These are phyloP conservation scores for Chymomyza caudatula DNA, from an alignment of 2,888 invertebrate species.

Conservation along the genomic window DNA sequence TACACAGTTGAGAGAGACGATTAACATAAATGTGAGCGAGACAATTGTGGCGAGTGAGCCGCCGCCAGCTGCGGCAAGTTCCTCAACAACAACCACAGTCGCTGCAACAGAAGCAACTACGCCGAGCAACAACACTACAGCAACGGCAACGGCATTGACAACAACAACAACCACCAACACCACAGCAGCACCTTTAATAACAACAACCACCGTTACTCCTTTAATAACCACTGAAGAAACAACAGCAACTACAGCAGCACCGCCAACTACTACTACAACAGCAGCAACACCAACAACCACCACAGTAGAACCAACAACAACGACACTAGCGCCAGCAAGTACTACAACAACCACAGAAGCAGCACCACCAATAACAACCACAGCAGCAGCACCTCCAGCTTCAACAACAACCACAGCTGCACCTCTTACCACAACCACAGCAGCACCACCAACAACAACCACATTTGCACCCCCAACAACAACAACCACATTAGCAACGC, in stretches of 20 bases:
- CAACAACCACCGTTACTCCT: too few species aligned
- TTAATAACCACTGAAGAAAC: not conserved
- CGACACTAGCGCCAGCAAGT: not conserved
- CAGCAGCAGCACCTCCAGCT: too few species aligned
- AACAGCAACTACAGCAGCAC: not conserved
- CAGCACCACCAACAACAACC: not conserved
- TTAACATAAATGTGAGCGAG: conserved; percentile 54
- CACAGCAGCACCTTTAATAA: not conserved
- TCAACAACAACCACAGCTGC: conserved; percentile 1
- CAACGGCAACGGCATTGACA: not conserved
- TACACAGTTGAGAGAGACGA: conserved; percentile 50
- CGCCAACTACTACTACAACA: not conserved
- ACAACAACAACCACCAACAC: not conserved
- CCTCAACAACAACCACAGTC: not conserved
- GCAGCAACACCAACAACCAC: conserved; percentile 10
- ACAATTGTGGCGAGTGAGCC: conserved; percentile 46
- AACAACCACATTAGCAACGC: not conserved
- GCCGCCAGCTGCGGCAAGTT: not conserved
- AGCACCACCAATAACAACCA: not conserved
- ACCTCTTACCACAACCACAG: conserved; percentile 3
- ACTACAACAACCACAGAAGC: not conserved
- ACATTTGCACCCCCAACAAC: too few species aligned
- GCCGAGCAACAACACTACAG: not conserved
- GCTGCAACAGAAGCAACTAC: not conserved
- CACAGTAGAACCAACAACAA: conserved; percentile 4